Evolutionary conservation across 2,113 vertebrate species (phyloP).

Genomic region (Podocnemis expansa): DNA sequence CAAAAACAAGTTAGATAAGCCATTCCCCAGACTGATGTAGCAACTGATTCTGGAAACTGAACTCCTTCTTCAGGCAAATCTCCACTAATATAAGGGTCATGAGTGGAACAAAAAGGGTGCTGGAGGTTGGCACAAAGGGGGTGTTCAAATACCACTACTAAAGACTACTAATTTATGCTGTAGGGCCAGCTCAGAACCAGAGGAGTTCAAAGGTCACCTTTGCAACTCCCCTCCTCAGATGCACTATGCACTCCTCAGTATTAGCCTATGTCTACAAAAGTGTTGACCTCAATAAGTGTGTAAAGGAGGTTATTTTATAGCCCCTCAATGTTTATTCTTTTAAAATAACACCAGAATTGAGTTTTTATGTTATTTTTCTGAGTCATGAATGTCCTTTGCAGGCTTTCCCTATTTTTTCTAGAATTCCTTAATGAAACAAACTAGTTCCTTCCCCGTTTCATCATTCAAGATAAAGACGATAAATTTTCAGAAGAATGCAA

Average conservation of each 20-base stretch:
- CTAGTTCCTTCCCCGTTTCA: constrained; percentile 35
- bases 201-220: constrained; percentile 47
- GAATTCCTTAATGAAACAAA: constrained; percentile 36
- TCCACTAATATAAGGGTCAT: constrained; percentile 5
- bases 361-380: constrained; percentile 25
- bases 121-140: constrained; percentile 29
- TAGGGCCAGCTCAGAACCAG: constrained; percentile 33
- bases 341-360: constrained; percentile 35
- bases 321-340: constrained; percentile 26
- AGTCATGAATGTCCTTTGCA: neutral
- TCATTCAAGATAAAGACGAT: neutral
- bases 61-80: constrained; percentile 28
- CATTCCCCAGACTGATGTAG: constrained; percentile 19
- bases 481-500: constrained; percentile 29
- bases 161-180: constrained; percentile 34
- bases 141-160: constrained; percentile 48
- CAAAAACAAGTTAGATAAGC: constrained; percentile 35
- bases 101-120: constrained; percentile 6
- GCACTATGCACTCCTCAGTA: neutral
- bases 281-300: neutral
- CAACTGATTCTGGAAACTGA: constrained; percentile 35
- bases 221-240: constrained; percentile 31
- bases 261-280: neutral
- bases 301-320: neutral
- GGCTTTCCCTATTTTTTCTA: constrained; percentile 19